A percentile compares a stretch with the other conserved stretches of the same genome.
Conservation (phyloP, 2,797 vertebrate species). For the Tauraco hartlaubi region DNA sequence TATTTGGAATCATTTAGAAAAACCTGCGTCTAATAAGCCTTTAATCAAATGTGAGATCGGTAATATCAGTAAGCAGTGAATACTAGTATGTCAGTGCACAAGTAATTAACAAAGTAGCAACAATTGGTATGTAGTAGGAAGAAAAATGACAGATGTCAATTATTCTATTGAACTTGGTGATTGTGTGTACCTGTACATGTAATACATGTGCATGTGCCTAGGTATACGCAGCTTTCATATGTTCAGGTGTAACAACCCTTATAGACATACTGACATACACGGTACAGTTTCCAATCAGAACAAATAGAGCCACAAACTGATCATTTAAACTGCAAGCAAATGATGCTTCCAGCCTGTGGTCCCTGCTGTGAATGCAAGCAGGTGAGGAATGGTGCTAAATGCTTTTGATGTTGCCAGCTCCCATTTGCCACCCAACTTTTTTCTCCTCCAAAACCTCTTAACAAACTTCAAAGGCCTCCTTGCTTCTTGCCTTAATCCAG, state of each 20-base stretch:
- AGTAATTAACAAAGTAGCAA: neutral
- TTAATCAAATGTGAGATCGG: neutral
- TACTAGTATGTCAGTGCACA: neutral
- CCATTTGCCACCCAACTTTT: slow-evolving; percentile 94
- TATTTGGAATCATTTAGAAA: neutral
- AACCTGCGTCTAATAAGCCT: neutral
- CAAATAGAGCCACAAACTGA: slow-evolving; percentile 4
- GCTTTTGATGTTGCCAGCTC: slow-evolving; percentile 93
- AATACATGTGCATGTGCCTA: neutral
- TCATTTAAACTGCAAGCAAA: slow-evolving; percentile 29
- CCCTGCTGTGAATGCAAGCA: slow-evolving; percentile 85
- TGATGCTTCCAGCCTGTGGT: slow-evolving; percentile 69
- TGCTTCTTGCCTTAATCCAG: slow-evolving; percentile 95
- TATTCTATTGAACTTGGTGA: neutral
- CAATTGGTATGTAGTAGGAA: neutral
- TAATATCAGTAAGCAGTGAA: neutral
- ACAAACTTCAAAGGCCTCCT: slow-evolving; percentile 95
- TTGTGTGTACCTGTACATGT: neutral
- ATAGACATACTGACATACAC: neutral
- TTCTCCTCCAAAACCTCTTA: slow-evolving; percentile 92
- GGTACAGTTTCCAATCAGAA: neutral
- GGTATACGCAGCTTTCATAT: neutral
- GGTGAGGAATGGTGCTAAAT: slow-evolving; percentile 89
- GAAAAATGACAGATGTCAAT: neutral
- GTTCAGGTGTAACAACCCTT: neutral